These are phyloP conservation scores for Scaptomyza montana DNA, from an alignment of 1,140 invertebrate genomes.

Conservation along the genomic window DNA sequence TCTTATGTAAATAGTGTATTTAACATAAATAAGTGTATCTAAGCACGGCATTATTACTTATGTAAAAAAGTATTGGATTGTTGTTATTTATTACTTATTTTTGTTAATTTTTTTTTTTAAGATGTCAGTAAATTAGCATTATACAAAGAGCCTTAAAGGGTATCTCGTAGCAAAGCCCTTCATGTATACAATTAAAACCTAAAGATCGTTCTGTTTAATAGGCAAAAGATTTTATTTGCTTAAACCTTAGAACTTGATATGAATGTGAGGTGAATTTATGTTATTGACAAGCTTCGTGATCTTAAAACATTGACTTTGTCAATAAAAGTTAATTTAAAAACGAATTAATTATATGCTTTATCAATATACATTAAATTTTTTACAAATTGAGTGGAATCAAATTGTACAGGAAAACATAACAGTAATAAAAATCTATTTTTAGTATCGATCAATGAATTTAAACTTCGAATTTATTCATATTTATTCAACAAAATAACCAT, in stretches of 20 bases:
- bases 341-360: not conserved
- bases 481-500: not conserved
- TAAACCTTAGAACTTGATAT: not conserved
- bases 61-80: too few species aligned
- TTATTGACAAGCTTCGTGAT: slow-evolving; percentile 2
- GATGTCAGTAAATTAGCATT: not conserved
- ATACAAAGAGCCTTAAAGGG: not conserved
- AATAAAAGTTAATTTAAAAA: slow-evolving; percentile 8
- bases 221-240: slow-evolving; percentile 16
- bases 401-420: not conserved
- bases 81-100: not conserved
- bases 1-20: not conserved
- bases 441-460: not conserved
- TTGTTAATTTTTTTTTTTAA: not conserved
- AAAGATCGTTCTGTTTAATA: slow-evolving; percentile 8
- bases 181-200: too few species aligned
- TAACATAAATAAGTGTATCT: too few species aligned
- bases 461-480: not conserved
- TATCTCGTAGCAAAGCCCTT: not conserved
- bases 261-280: not conserved
- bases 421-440: not conserved
- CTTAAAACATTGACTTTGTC: slow-evolving; percentile 3
- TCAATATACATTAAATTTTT: not conserved
- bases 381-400: not conserved
- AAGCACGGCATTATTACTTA: too few species aligned